Evolutionary conservation across 2,888 invertebrate species (phyloP).

Genomic region (Drosophila koepferae): DNA sequence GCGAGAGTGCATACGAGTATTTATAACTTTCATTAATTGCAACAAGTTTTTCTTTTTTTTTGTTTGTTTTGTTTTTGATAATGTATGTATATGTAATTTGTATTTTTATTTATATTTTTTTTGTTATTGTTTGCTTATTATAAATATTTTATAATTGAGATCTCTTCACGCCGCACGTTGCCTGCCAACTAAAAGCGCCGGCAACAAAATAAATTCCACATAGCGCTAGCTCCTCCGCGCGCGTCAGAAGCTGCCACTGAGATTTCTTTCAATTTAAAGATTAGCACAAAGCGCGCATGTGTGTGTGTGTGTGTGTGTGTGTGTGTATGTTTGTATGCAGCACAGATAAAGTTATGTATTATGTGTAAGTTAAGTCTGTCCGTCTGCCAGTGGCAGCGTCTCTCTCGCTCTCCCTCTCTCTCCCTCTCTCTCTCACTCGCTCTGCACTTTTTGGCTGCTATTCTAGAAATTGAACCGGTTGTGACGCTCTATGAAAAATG

Average conservation of each 20-base stretch:
- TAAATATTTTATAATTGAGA: constrained; percentile 20
- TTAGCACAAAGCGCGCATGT: constrained; percentile 43
- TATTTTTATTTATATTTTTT: neutral
- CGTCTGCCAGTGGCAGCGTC: neutral
- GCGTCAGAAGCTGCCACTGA: constrained; percentile 58
- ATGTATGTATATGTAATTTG: constrained; percentile 11
- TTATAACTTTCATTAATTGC: constrained; percentile 17
- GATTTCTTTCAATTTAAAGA: constrained; percentile 77
- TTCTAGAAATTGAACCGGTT: constrained; percentile 58
- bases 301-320: neutral
- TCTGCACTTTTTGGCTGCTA: constrained; percentile 45
- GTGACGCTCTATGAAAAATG: constrained; percentile 58
- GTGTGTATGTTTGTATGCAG: neutral
- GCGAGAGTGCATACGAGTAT: constrained; percentile 9
- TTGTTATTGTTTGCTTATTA: neutral
- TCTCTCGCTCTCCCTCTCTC: constrained; percentile 12
- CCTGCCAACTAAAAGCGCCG: constrained; percentile 62
- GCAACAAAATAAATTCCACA: constrained; percentile 49
- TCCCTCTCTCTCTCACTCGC: constrained; percentile 23
- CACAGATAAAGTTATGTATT: constrained; percentile 55
- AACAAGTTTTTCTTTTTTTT: constrained; percentile 17
- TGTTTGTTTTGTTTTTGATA: constrained; percentile 12
- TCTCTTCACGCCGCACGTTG: constrained; percentile 54
- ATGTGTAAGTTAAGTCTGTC: constrained; percentile 51
- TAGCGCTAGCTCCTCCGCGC: constrained; percentile 25